phyloP scores from a whole-genome alignment of 23 tunicate species.

The Ciona savignyi region DNA sequence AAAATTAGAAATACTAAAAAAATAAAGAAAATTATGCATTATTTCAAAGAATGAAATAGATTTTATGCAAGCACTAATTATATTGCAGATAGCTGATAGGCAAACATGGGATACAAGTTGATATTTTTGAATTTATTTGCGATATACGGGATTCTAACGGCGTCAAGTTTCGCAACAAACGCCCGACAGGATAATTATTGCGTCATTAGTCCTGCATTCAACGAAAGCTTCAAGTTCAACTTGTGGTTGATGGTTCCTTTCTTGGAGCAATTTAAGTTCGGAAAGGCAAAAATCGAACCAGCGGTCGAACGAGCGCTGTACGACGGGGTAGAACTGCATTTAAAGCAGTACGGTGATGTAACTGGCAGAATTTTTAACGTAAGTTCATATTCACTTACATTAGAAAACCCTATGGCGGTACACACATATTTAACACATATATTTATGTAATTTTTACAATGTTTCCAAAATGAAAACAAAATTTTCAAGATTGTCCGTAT shows the following conservation, averaged over 20 bases:
- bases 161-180: neutral
- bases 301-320: constrained; percentile 24
- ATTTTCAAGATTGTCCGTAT: no score
- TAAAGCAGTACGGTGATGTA: neutral
- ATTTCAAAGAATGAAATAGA: no score
- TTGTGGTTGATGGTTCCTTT: constrained; percentile 45
- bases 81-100: no score
- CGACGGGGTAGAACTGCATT: neutral
- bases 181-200: neutral
- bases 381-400: neutral
- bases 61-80: no score
- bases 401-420: no score
- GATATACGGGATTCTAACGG: neutral
- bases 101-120: no score
- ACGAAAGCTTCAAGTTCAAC: constrained; percentile 18
- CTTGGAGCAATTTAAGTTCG: constrained; percentile 24
- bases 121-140: neutral
- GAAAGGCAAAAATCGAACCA: constrained; percentile 10
- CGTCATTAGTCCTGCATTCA: neutral
- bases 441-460: no score
- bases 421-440: no score
- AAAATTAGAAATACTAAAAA: no score
- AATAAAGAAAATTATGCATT: no score
- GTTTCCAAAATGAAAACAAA: no score
- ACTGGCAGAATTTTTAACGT: neutral